Evolutionary conservation across 2,888 invertebrate genomes (phyloP).

Genomic region (Glaucopsyche alexis): DNA sequence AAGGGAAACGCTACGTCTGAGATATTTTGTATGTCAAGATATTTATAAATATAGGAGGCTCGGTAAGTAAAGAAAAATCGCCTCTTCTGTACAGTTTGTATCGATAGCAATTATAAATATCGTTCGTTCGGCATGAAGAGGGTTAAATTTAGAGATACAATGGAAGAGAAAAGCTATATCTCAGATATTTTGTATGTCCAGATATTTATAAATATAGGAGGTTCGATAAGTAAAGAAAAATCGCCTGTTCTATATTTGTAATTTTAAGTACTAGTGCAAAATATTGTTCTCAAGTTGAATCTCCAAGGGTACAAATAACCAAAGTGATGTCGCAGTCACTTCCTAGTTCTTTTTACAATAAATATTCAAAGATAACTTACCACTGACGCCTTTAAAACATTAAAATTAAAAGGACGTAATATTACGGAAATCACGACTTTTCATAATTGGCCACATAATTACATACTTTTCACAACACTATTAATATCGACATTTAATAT

Average conservation of each 20-base stretch:
- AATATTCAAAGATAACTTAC: too few species aligned
- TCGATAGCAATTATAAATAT: too few species aligned
- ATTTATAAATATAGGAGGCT: neutral
- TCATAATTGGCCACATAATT: slow-evolving; percentile 13
- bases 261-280: too few species aligned
- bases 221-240: neutral
- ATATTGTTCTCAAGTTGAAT: too few species aligned
- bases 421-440: neutral
- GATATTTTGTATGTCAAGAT: slow-evolving; percentile 5
- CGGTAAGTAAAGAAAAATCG: neutral
- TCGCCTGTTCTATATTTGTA: neutral
- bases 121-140: slow-evolving; percentile 12
- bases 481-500: neutral
- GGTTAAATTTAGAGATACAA: slow-evolving; percentile 20
- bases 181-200: neutral
- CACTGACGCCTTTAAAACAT: neutral
- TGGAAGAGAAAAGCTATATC: neutral
- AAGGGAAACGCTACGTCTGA: neutral
- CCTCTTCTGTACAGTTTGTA: neutral
- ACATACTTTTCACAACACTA: neutral
- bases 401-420: neutral
- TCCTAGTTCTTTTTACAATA: too few species aligned
- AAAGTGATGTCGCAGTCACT: too few species aligned
- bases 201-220: neutral
- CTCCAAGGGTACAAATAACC: too few species aligned